A percentile compares a stretch with the other conserved stretches of the same genome.
These are phyloP conservation scores for Perizoma affinitatum DNA, from an alignment of 2,888 invertebrate species.

Conservation along the genomic window DNA sequence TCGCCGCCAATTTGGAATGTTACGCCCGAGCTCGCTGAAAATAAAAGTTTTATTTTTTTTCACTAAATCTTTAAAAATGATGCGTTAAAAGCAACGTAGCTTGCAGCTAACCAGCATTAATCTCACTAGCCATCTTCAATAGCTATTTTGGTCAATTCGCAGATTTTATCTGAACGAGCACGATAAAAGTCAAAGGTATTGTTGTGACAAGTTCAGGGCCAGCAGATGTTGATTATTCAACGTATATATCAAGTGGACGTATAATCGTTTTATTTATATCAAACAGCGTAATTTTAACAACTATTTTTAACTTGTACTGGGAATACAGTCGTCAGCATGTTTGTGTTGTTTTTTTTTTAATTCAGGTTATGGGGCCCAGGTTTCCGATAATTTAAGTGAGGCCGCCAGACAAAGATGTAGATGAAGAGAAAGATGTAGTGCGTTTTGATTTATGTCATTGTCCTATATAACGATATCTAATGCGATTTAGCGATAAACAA, in stretches of 20 bases:
- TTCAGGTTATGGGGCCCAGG: neutral
- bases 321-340: too few species aligned
- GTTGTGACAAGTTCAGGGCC: slow-evolving; percentile 7
- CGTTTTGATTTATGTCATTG: slow-evolving; percentile 31
- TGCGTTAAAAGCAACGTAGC: too few species aligned
- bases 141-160: slow-evolving; percentile 3
- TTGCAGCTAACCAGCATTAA: too few species aligned
- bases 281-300: too few species aligned
- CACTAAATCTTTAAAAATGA: too few species aligned
- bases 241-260: neutral
- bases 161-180: slow-evolving; percentile 8
- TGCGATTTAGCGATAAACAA: slow-evolving; percentile 40
- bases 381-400: neutral
- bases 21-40: slow-evolving; percentile 83
- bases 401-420: neutral
- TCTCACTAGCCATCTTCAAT: slow-evolving; percentile 11
- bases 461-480: slow-evolving; percentile 36
- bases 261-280: too few species aligned
- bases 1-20: slow-evolving; percentile 89
- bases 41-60: slow-evolving; percentile 1
- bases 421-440: slow-evolving; percentile 1
- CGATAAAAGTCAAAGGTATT: slow-evolving; percentile 2
- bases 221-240: neutral
- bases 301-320: too few species aligned
- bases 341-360: too few species aligned